phyloP scores from a whole-genome alignment of 2,797 vertebrate species.

The Kryptolebias ocellatus region DNA sequence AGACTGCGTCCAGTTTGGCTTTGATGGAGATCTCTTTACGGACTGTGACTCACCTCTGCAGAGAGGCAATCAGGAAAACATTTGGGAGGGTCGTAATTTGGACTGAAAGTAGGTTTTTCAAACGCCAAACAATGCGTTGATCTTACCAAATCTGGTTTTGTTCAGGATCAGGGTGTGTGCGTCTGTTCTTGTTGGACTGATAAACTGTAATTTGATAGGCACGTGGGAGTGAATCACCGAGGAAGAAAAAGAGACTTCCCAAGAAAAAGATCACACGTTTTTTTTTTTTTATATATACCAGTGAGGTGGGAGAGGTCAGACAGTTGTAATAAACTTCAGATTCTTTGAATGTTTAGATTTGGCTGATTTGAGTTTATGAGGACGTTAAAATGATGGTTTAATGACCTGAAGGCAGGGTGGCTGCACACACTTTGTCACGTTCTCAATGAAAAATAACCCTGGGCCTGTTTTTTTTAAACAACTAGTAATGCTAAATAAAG shows the following conservation, averaged over 20 bases:
- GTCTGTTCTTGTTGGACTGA: conserved; percentile 38
- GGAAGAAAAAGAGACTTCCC: conserved; percentile 14
- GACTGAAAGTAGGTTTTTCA: conserved; percentile 40
- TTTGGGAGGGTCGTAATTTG: conserved; percentile 33
- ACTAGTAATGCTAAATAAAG: too few relatives aligned
- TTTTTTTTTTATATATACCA: background rate
- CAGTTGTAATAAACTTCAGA: background rate
- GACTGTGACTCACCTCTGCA: conserved; percentile 56
- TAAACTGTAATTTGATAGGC: conserved; percentile 53
- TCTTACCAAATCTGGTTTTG: conserved; percentile 55
- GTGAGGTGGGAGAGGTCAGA: conserved; percentile 21
- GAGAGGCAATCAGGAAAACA: conserved; percentile 60
- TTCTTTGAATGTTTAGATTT: background rate
- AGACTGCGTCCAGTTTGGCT: conserved; percentile 57
- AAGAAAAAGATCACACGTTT: conserved; percentile 21
- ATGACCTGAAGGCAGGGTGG: background rate
- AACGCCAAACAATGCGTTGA: conserved; percentile 42
- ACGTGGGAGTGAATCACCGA: conserved; percentile 35
- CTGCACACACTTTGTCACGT: background rate
- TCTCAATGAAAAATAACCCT: background rate
- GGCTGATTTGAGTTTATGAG: background rate
- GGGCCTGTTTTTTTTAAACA: too few relatives aligned
- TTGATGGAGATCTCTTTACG: conserved; percentile 54
- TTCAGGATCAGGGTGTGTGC: conserved; percentile 61
- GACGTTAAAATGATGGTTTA: background rate